These are phyloP conservation scores for Seira musarum DNA, from an alignment of 2,888 invertebrate genomes.

Conservation along the genomic window DNA sequence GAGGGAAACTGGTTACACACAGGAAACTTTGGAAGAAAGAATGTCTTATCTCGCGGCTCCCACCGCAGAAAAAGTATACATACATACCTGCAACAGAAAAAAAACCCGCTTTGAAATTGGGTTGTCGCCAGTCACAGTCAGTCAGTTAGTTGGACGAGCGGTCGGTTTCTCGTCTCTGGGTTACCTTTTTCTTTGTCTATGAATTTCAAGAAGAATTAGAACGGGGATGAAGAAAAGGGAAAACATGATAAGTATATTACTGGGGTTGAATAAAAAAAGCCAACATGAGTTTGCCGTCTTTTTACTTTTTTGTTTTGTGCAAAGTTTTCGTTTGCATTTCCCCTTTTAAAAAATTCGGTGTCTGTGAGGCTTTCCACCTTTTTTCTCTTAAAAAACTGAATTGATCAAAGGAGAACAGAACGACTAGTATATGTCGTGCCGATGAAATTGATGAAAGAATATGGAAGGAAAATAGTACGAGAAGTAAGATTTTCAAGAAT, in stretches of 20 bases:
- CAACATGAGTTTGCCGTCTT: too few species aligned
- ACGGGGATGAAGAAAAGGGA: neutral
- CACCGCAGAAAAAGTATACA: neutral
- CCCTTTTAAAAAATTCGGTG: neutral
- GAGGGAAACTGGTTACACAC: too few species aligned
- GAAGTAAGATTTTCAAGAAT: neutral
- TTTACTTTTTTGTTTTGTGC: neutral
- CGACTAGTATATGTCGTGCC: neutral
- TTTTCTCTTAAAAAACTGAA: neutral
- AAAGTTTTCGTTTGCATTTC: neutral
- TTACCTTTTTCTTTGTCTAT: neutral
- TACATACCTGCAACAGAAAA: neutral
- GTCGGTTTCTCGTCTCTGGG: neutral
- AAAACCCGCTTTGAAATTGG: neutral
- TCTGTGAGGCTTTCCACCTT: neutral
- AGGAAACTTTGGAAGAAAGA: conserved; percentile 30
- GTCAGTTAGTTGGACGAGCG: neutral
- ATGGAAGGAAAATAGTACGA: neutral
- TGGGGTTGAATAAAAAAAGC: too few species aligned
- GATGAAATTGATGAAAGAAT: neutral
- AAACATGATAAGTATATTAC: too few species aligned
- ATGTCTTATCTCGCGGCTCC: conserved; percentile 34
- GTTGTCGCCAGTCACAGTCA: neutral
- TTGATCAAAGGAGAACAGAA: neutral
- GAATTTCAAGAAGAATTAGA: neutral